Conservation (phyloP, 2,888 invertebrate genomes). For the Protophormia terraenovae region DNA sequence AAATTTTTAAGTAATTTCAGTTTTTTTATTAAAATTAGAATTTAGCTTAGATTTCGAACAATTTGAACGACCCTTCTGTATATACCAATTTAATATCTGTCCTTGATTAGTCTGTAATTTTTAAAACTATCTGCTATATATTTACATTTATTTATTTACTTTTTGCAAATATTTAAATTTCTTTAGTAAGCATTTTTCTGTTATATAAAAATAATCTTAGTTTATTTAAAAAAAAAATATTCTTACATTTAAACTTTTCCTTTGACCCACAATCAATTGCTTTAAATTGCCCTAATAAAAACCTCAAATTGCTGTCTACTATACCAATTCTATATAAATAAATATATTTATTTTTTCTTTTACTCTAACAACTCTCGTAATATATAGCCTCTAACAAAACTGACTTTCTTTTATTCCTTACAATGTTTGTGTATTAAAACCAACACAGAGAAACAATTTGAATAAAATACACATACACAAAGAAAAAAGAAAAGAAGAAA, state of each 20-base stretch:
- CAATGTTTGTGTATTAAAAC: neutral
- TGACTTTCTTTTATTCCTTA: neutral
- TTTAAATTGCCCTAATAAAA: slow-evolving; percentile 50
- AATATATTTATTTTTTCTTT: neutral
- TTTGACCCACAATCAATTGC: slow-evolving; percentile 37
- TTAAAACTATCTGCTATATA: no score
- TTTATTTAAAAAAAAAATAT: neutral
- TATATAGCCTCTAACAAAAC: neutral
- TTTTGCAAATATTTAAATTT: neutral
- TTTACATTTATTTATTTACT: no score
- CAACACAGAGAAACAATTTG: neutral
- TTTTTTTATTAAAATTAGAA: no score
- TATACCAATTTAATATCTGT: no score
- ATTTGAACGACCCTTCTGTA: no score
- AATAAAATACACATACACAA: neutral
- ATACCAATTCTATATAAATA: neutral
- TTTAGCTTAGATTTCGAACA: no score
- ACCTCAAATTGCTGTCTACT: slow-evolving; percentile 32
- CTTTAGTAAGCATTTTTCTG: neutral
- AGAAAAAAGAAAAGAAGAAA: neutral
- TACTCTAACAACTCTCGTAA: neutral
- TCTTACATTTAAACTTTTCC: neutral
- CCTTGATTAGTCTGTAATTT: no score
- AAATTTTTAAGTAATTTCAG: no score
- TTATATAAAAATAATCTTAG: neutral